Evolutionary conservation across 2,797 vertebrate genomes (phyloP).

Genomic region (Crax fasciolata): DNA sequence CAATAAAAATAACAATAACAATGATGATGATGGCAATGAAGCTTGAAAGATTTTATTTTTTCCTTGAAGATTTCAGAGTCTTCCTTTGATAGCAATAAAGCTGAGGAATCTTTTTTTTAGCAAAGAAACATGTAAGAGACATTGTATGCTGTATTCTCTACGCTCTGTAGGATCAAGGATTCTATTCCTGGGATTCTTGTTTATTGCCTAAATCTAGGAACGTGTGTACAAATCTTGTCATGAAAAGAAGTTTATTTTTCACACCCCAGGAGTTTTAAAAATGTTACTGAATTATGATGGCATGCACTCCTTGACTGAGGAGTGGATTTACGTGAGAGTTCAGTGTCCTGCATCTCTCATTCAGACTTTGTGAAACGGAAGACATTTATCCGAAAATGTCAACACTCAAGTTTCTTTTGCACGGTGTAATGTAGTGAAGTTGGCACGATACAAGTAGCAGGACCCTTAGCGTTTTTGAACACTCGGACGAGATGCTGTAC

Average conservation of each 20-base stretch:
- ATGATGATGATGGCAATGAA: not conserved
- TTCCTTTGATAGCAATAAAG: not conserved
- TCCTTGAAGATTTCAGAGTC: not conserved
- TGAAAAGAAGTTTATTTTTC: not conserved
- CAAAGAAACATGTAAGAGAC: not conserved
- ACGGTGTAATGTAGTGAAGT: accelerated
- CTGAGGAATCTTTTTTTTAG: not conserved
- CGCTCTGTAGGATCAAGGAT: not conserved
- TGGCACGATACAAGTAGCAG: not conserved
- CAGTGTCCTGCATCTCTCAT: not conserved
- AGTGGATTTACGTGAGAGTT: not conserved
- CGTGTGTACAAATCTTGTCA: not conserved
- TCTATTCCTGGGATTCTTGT: not conserved
- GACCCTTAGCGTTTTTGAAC: not conserved
- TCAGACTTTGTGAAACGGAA: not conserved
- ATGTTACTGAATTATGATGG: not conserved
- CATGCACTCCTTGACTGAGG: not conserved
- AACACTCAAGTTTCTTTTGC: not conserved
- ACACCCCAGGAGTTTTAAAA: not conserved
- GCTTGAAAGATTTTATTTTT: not conserved
- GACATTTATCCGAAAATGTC: not conserved
- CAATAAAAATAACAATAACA: not conserved
- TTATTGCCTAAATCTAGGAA: not conserved
- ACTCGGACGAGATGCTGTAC: not conserved
- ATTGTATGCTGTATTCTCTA: not conserved